Evolutionary conservation across 1,140 invertebrate genomes (phyloP).

Genomic region (Pogonomyrmex barbatus): DNA sequence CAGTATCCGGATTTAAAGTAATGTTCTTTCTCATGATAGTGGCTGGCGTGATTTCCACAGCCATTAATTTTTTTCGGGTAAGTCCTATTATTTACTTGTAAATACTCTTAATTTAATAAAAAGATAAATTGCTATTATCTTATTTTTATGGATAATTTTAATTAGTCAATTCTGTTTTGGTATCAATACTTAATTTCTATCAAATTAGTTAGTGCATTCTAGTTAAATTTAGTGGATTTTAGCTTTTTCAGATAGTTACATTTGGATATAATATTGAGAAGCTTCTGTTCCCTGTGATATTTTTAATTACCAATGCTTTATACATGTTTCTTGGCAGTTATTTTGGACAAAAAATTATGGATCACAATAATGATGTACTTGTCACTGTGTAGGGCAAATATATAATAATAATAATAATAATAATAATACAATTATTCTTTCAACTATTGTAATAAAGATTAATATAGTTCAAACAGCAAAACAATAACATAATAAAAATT

Average conservation of each 20-base stretch:
- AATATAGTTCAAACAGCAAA: background rate
- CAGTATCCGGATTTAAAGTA: background rate
- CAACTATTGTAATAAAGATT: too few relatives aligned
- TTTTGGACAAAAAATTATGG: conserved; percentile 5
- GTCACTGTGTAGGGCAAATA: background rate
- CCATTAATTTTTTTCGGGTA: conserved; percentile 17
- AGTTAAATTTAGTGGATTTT: background rate
- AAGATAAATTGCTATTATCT: background rate
- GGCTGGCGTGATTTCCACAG: background rate
- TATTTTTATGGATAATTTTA: background rate
- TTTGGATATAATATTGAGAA: background rate
- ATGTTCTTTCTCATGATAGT: background rate
- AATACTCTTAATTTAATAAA: background rate
- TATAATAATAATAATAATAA: background rate
- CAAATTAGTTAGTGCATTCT: background rate
- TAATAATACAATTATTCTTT: too few relatives aligned
- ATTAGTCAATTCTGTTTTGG: background rate
- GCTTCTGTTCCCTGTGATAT: background rate
- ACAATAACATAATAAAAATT: too few relatives aligned
- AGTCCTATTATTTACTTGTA: background rate
- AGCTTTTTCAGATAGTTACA: background rate
- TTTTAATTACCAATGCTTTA: background rate
- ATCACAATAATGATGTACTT: conserved; percentile 24
- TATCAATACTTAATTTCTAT: background rate
- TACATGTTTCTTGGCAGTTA: background rate